Base-by-base conservation (phyloP, 1,140 invertebrate species). In the Planococcus citri region DNA sequence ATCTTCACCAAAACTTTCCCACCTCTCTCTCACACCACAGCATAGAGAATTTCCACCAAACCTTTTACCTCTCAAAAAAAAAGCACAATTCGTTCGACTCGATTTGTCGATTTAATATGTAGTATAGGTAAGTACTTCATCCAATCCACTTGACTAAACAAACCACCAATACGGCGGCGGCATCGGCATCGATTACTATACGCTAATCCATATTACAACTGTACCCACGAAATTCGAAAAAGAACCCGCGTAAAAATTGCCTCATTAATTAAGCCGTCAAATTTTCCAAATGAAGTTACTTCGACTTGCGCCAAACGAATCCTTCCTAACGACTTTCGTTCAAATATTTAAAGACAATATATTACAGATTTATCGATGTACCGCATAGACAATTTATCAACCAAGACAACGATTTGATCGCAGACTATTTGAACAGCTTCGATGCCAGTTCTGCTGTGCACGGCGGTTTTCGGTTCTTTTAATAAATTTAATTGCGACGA, bases 291-390 rank as follows among this genome's bases (percentile, higher is more conserved):
- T 51, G 41, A 51, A 51, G 41, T 51, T 51, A 51, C n/a, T 51
- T 51, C 41, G 6, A 51, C 41, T 51, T 51, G 10, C 41, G 41
- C 3, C 3, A 51, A 51, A 51, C 60, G 22, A 64, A 64, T 64
- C 60, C 25, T 60, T 64, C 21, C 6, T 10, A 64, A 64, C 25
- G 60, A 10, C 60, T 12, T 22, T 25, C 25, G 60, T 24, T 64
- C 41, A 64, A 64, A 64, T 64, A 64, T 64, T 24, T 64, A 25
- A 64, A 64, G 60, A 64, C 60, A 64, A 64, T 64, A 64, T 64
- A 64, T 64, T 27, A 64, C 10, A 2, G 60, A 24, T 27, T 24
- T 17, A 64, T 24, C 60, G 25, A 25, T 64, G 20, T 10, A 64
- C n/a, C n/a, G n/a, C n/a, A n/a, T n/a, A n/a, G n/a, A n/a, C 60